phyloP scores from a whole-genome alignment of 2,797 vertebrate genomes.

The Scomberomorus guttatus region DNA sequence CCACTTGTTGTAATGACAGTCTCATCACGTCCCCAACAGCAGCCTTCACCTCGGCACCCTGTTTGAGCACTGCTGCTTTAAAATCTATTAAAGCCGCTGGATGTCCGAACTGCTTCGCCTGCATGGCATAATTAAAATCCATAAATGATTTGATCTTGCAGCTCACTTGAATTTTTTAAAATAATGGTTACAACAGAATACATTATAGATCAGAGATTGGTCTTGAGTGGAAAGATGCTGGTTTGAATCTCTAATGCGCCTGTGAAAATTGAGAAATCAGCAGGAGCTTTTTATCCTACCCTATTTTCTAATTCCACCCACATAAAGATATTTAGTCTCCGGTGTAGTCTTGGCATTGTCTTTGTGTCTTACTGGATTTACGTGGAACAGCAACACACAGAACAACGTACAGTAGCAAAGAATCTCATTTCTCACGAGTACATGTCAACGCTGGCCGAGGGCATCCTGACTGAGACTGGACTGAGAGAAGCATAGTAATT shows the following conservation, averaged over 20 bases:
- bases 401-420: not conserved
- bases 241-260: not conserved
- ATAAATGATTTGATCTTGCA: slow-evolving; percentile 18
- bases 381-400: not conserved
- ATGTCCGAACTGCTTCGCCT: slow-evolving; percentile 1
- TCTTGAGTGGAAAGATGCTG: not conserved
- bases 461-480: not conserved
- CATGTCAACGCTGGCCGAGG: not conserved
- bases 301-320: not conserved
- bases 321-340: not conserved
- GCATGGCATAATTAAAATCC: slow-evolving; percentile 24
- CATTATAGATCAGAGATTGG: not conserved
- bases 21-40: slow-evolving; percentile 29
- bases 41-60: slow-evolving; percentile 23
- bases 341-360: not conserved
- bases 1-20: slow-evolving; percentile 32
- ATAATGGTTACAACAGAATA: slow-evolving; percentile 3
- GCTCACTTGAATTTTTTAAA: not conserved
- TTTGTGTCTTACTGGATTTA: not conserved
- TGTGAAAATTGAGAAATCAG: not conserved
- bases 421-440: not conserved
- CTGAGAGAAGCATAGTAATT: not conserved
- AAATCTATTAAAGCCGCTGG: slow-evolving; percentile 24
- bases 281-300: not conserved
- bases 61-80: slow-evolving; percentile 22